Evolutionary conservation across 2,888 invertebrate genomes (phyloP), one percentile per base, ranked within the genome.

Genomic region (Dyspetes luteomarginatus): DNA sequence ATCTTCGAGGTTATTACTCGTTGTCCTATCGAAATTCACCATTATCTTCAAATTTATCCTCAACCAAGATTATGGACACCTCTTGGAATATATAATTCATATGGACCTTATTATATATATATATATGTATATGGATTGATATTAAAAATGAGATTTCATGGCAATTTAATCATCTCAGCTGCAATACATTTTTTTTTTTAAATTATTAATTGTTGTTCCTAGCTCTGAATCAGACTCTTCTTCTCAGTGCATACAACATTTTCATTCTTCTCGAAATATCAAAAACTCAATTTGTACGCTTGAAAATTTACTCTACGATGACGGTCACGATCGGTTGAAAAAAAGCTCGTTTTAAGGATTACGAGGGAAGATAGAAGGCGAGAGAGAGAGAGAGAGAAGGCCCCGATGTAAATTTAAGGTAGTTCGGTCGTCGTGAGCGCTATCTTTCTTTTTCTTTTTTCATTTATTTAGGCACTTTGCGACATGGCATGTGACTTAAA

Each of bases 341-440:
- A 41, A 62, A 62, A 62, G 19, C 24, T 41, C 62, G 43, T 43
- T 62, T 62, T 41, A 26, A 19, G 62, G 62, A 62, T 62, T 62
- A 62, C 62, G 7, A 45, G 26, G 48, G 15, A 22, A 48, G 50
- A 17, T 9, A 65, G n/a, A 22, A 22, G 3, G 17, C 7, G 12
- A 28, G 71, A 75, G 64, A 41, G 43, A 74, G 48, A 58, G 9
- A 5, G 28, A 36, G 9, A 48, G 12, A 55, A 30, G n/a, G 85
- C 82, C 86, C 88, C 88, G 88, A 89, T 88, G 88, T 87, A 87
- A 89, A 88, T 89, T 89, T 89, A 87, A 89, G 87, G 88, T 89
- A 88, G 87, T 88, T 85, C 84, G 74, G 78, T 73, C 75, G 50
- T 30, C 28, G 58, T 22, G 87, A 85, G 87, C 83, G 84, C 86